Conservation (phyloP, 2,888 invertebrate species). For the Ferrisia virgata region DNA sequence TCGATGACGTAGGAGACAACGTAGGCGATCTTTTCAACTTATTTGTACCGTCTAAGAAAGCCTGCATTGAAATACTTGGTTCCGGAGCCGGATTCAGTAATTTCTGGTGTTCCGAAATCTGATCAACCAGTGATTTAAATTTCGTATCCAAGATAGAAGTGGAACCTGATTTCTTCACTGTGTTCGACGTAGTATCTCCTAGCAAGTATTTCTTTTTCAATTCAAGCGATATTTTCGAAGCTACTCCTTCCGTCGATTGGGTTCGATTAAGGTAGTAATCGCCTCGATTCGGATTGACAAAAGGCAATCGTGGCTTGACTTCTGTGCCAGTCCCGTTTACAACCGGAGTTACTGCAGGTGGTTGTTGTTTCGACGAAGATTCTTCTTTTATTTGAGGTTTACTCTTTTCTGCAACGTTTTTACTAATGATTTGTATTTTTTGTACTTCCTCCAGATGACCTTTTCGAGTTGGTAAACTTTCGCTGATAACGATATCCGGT, state of each 20-base stretch:
- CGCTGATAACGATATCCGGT: conserved; percentile 73
- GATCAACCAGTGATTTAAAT: conserved; percentile 77
- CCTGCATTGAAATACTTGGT: conserved; percentile 68
- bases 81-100: conserved; percentile 73
- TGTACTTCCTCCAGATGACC: conserved; percentile 32
- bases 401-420: not conserved
- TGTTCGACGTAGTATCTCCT: conserved; percentile 56
- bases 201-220: conserved; percentile 80
- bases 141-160: conserved; percentile 80
- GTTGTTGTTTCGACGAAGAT: not conserved
- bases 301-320: conserved; percentile 52
- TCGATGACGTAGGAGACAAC: conserved; percentile 47
- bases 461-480: conserved; percentile 51
- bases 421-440: conserved; percentile 42
- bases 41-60: conserved; percentile 60
- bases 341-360: not conserved
- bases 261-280: conserved; percentile 77
- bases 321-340: not conserved
- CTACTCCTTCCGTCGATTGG: conserved; percentile 82
- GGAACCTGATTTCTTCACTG: conserved; percentile 77
- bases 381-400: not conserved
- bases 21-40: conserved; percentile 51
- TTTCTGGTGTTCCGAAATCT: conserved; percentile 85
- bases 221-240: conserved; percentile 81
- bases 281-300: conserved; percentile 63